Evolutionary conservation across 2,888 invertebrate species (phyloP).

Genomic region (Nomada ruficornis): DNA sequence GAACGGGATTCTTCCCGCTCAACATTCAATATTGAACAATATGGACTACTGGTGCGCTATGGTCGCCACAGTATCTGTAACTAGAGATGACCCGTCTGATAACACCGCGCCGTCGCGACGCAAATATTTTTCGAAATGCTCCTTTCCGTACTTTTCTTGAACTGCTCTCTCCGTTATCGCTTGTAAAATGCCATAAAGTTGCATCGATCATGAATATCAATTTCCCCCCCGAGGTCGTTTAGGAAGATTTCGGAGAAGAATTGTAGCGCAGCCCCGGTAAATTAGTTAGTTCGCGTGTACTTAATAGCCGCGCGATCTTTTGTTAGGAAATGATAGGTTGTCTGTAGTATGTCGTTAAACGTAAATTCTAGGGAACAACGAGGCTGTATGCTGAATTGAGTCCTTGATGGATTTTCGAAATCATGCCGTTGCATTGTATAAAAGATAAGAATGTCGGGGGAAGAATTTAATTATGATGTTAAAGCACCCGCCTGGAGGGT

Average conservation of each 20-base stretch:
- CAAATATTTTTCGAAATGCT: too few relatives aligned
- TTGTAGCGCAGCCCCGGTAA: constrained; percentile 9
- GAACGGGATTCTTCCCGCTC: constrained; percentile 5
- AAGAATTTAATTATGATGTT: background rate
- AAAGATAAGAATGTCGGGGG: background rate
- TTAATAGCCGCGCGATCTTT: constrained; percentile 26
- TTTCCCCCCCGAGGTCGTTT: background rate
- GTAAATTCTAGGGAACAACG: constrained; percentile 19
- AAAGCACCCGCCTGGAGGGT: background rate
- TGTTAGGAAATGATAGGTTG: constrained; percentile 29
- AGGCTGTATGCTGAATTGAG: constrained; percentile 14
- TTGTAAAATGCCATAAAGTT: constrained; percentile 32
- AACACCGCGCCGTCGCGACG: too few relatives aligned
- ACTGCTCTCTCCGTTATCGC: constrained; percentile 30
- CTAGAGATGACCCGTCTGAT: too few relatives aligned
- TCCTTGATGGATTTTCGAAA: constrained; percentile 22
- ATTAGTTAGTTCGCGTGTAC: constrained; percentile 42
- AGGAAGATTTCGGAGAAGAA: constrained; percentile 24
- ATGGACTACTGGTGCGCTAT: too few relatives aligned
- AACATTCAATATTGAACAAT: too few relatives aligned
- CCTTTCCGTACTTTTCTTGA: constrained; percentile 39
- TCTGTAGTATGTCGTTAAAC: constrained; percentile 31
- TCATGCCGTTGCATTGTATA: background rate
- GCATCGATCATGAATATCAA: constrained; percentile 31
- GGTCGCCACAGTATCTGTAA: too few relatives aligned